Conservation (phyloP, 2,113 vertebrate genomes). For the Manacus vitellinus region DNA sequence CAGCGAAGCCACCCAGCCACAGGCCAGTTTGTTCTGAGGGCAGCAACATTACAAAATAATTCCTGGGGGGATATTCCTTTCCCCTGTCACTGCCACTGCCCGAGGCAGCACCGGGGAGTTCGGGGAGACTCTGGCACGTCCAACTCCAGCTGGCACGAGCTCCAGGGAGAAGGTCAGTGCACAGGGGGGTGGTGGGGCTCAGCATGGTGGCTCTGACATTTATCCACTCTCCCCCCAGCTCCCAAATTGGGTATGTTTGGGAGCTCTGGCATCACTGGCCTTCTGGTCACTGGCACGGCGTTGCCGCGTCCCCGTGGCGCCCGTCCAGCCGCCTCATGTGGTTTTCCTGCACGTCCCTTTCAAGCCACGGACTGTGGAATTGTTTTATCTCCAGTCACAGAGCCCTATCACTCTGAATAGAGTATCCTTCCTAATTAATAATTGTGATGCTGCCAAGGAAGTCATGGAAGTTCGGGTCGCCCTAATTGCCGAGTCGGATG, state of each 20-base stretch:
- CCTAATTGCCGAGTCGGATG: rapidly evolving
- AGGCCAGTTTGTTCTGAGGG: not conserved
- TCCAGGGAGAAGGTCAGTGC: not conserved
- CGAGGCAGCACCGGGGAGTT: not conserved
- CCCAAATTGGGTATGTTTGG: not conserved
- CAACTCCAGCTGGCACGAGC: not conserved
- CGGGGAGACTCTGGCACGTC: rapidly evolving
- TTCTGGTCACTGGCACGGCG: not conserved
- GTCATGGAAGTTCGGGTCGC: not conserved
- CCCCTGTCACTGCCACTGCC: not conserved
- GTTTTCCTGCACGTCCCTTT: not conserved
- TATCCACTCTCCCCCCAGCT: rapidly evolving
- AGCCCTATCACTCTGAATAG: not conserved
- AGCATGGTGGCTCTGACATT: not conserved
- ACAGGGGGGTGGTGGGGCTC: not conserved
- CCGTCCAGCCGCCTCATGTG: rapidly evolving
- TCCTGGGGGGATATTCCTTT: not conserved
- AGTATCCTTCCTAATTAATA: not conserved
- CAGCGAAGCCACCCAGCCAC: not conserved
- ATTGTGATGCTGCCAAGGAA: not conserved
- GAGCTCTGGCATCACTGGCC: not conserved
- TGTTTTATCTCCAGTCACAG: not conserved
- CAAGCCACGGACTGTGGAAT: not conserved
- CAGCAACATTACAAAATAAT: not conserved
- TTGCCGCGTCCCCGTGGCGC: rapidly evolving